Base-by-base conservation (phyloP, 2,113 vertebrate species). In the Callopanchax toddi region DNA sequence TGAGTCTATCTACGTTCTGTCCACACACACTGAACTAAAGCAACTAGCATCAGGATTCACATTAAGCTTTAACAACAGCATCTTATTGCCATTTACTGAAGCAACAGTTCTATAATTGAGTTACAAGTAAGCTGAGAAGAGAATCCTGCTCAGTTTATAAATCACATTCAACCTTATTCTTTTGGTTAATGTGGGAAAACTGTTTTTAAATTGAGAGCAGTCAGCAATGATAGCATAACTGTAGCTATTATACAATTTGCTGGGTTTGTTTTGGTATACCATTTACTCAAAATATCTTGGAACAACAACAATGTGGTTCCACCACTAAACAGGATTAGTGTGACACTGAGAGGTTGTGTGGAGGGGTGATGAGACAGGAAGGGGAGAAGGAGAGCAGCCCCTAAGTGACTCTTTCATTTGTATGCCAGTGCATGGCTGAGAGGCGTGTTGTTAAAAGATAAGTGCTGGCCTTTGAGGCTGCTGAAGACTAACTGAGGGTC, bases 361-460 rank as follows among this genome's bases (percentile, higher is more conserved):
- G 42, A 49, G 32, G 49, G 59, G 51, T 9, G 64, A 67, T 45
- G 46, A 67, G 60, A 21, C 13, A 32, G 67, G 22, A 39, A 21
- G 56, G 72, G 39, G 74, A 81, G 60, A 56, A 60, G 32, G 76
- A 76, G 66, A 60, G 67, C 55, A 45, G 81, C 67, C 83, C 85
- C 81, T 83, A 84, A 88, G 89, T 89, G 88, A 87, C 78, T 83
- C 86, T 89, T 89, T 90, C 86, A 90, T 91, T 89, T 87, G 83
- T 89, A 91, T 87, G 83, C 85, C 77, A 82, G 82, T 75, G 85
- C 85, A 87, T 64, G 66, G 83, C 85, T 90, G 86, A 87, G 81
- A 92, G 89, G 84, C 80, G 54, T 90, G 86, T 90, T 91, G 90
- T 91, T 88, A 86, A 89, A 79, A 91, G 90, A 91, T 92, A 92